Conservation (phyloP, 2,113 vertebrate genomes). For the Hymenochirus boettgeri region DNA sequence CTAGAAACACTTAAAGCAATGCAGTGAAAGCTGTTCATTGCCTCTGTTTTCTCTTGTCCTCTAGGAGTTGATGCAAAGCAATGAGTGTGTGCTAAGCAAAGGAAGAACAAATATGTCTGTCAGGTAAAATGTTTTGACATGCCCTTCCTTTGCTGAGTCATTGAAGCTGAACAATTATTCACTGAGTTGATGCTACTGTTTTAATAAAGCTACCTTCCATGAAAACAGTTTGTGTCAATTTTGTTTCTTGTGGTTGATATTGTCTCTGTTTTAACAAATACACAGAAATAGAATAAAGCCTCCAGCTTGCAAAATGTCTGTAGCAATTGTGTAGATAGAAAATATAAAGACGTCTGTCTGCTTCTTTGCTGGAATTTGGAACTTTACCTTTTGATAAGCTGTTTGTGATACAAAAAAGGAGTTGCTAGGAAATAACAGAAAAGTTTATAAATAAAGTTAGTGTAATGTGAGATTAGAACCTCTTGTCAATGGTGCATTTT, state of each 20-base stretch:
- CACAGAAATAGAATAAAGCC: no score
- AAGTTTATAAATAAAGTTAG: no score
- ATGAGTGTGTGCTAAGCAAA: slow-evolving; percentile 80
- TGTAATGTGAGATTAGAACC: no score
- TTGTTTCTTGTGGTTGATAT: slow-evolving; percentile 29
- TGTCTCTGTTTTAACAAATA: no score
- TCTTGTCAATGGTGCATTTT: no score
- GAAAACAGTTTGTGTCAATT: slow-evolving; percentile 40
- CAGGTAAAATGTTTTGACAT: slow-evolving; percentile 80
- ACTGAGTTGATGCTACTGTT: slow-evolving; percentile 41
- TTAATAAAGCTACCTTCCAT: slow-evolving; percentile 46
- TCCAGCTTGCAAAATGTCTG: no score
- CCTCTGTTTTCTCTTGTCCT: slow-evolving; percentile 62
- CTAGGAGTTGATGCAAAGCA: slow-evolving; percentile 86
- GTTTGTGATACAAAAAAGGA: no score
- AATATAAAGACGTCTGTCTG: no score
- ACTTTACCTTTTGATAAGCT: no score
- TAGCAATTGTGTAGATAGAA: no score
- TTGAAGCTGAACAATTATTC: slow-evolving; percentile 48
- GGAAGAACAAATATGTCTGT: slow-evolving; percentile 86
- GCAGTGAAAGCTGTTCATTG: slow-evolving; percentile 48
- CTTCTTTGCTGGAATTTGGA: no score
- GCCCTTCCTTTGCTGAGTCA: slow-evolving; percentile 47
- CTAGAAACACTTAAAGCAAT: slow-evolving; percentile 56
- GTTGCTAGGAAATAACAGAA: no score